Base-by-base conservation (phyloP, 2,113 vertebrate genomes). In the Trematocara macrostoma region DNA sequence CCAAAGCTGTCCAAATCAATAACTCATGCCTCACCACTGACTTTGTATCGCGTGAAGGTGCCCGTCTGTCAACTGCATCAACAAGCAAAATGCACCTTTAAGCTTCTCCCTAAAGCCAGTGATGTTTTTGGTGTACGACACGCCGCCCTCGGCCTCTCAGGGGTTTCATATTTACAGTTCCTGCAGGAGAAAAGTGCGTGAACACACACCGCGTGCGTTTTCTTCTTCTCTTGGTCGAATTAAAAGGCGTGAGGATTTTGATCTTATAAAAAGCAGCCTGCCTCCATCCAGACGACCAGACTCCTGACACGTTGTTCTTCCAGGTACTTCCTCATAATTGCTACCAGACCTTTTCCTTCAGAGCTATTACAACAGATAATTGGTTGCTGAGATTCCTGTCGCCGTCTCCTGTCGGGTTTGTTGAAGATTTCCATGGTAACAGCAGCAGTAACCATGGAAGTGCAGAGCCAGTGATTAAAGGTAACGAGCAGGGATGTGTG, bases 361-460 rank as follows among this genome's bases (percentile, higher is more conserved):
- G 15, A 45, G 31, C 82, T 34, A 74, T 86, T 71, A 56, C 29
- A 79, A 55, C 4, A 81, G 84, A 59, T 89, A 90, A 93, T 89
- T 93, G 83, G 81, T 82, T 76, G 59, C n/a, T 49, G 84, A 71
- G 85, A 90, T 81, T 93, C 84, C 74, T 20, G 71, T 88, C 83
- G 87, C 92, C 78, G 59, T 90, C 90, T 31, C 31, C 31, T 31
- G 31, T 31, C 31, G 64, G 71, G 82, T 90, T 92, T 92, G 85
- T 89, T 90, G 45, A 92, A 16, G 42, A 95, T 95, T 86, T 92
- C 93, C 92, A 95, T 95, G 92, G 95, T 83, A 94, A 96, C 93
- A 82, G 90, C 74, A 88, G 88, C 80, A n/a, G 94, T 94, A 93
- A 90, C 94, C 92, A 94, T 93, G 91, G 92, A 87, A 83, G 93